Conservation (phyloP, 2,113 vertebrate species). For the Conger conger region DNA sequence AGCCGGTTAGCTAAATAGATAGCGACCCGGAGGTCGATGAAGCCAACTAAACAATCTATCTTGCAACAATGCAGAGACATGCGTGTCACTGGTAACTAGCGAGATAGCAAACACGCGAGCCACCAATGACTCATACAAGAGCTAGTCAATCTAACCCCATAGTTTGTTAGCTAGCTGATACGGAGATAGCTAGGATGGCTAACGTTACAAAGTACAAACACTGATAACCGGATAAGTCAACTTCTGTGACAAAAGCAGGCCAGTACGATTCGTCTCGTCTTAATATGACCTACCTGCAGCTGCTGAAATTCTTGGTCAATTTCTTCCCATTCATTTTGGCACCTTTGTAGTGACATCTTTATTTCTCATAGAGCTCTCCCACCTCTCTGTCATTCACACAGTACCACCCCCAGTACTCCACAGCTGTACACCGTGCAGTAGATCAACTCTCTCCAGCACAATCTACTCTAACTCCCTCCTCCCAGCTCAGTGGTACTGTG, state of each 20-base stretch:
- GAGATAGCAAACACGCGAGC: not conserved
- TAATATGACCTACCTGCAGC: slow-evolving; percentile 74
- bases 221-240: not conserved
- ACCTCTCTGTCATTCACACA: not conserved
- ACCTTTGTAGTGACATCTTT: slow-evolving; percentile 71
- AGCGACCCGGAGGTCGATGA: not conserved
- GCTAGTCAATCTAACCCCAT: not conserved
- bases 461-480: slow-evolving; percentile 3
- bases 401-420: slow-evolving; percentile 28
- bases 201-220: slow-evolving; percentile 11
- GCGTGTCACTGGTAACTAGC: not conserved
- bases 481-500: not conserved
- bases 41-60: not conserved
- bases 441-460: slow-evolving; percentile 7
- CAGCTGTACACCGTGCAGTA: slow-evolving; percentile 25
- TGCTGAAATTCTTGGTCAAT: slow-evolving; percentile 87
- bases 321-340: slow-evolving; percentile 79
- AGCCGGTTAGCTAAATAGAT: not conserved
- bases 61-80: not conserved
- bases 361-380: not conserved
- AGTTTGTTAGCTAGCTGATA: not conserved
- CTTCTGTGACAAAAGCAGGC: not conserved
- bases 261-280: not conserved
- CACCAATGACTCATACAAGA: not conserved
- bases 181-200: not conserved